phyloP scores from a whole-genome alignment of 1,140 invertebrate species.

The Dendroctonus ponderosae region DNA sequence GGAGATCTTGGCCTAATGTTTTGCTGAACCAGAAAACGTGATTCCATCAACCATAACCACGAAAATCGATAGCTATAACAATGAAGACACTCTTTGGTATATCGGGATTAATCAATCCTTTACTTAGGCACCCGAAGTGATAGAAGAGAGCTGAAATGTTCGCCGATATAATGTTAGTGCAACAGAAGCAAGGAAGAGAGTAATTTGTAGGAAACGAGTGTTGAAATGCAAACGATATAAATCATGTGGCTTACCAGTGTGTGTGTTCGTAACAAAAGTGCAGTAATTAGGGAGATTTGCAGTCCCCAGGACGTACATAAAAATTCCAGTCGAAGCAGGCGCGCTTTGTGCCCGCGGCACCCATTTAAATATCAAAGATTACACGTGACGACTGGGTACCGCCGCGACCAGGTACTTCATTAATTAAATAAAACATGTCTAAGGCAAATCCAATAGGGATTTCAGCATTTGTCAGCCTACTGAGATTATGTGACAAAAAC shows the following conservation, averaged over 20 bases:
- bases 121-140: too few relatives aligned
- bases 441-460: conserved; percentile 44
- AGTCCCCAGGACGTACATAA: conserved; percentile 22
- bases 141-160: too few relatives aligned
- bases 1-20: too few relatives aligned
- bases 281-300: conserved; percentile 30
- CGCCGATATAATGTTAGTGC: too few relatives aligned
- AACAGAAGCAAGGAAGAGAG: too few relatives aligned
- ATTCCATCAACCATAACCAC: too few relatives aligned
- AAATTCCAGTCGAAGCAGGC: conserved; percentile 18
- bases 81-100: too few relatives aligned
- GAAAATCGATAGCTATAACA: too few relatives aligned
- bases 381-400: conserved; percentile 42
- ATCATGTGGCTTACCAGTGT: conserved; percentile 19
- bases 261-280: conserved; percentile 15
- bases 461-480: conserved; percentile 45
- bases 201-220: too few relatives aligned
- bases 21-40: too few relatives aligned
- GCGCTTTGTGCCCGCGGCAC: conserved; percentile 23
- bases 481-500: conserved; percentile 48
- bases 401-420: conserved; percentile 38
- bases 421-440: conserved; percentile 48
- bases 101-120: too few relatives aligned
- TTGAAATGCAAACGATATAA: neutral
- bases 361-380: conserved; percentile 46